Base-by-base conservation (phyloP, 2,888 invertebrate species). In the Aphidius colemani region DNA sequence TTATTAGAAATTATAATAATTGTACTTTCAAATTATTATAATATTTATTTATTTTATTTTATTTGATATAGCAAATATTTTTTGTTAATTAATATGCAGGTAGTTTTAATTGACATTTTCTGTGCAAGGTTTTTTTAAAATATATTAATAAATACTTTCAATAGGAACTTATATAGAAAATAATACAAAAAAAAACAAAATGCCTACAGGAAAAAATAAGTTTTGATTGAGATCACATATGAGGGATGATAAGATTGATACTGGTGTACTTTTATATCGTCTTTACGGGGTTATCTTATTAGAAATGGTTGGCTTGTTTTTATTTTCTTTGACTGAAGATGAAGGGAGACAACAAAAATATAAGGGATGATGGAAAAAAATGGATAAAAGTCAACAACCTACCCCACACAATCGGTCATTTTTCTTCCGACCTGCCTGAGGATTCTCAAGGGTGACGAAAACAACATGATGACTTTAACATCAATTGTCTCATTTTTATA, bases 401-500 rank as follows among this genome's bases (percentile, higher is more conserved):
- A 79, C 75, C 79, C 75, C 76, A 78, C 77, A 69, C 66, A 71
- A 78, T 79, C 78, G 74, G 73, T 79, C 78, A 79, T 77, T 43
- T 57, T 62, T 40, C 8, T 63, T 45, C 48, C 10, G 46, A 48
- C 40, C 45, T 55, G 58, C 30, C 13, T 58, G 63, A 63, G 44
- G 44, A 66, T 65, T 58, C 55, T 50, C 61, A 48, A 48, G 46
- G 30, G 5, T 30, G 30, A 30, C 30, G 5, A 30, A 30, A 30
- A 30, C 30, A 30, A 30, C 30, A 30, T 30, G 30, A 30, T 30
- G 30, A 30, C 5, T 30, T 30, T 30, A 30, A 30, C 30, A 30
- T 30, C 30, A 30, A 30, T 30, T 30, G 30, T 30, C 30, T 30
- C 5, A 30, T 30, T 30, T 2, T 30, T 30, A 30, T 30, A 30